Percentiles rank a stretch among this genome's conserved stretches.
Evolutionary conservation across 1,140 invertebrate genomes (phyloP).

Genomic region (Ptiloglossa arizonensis): DNA sequence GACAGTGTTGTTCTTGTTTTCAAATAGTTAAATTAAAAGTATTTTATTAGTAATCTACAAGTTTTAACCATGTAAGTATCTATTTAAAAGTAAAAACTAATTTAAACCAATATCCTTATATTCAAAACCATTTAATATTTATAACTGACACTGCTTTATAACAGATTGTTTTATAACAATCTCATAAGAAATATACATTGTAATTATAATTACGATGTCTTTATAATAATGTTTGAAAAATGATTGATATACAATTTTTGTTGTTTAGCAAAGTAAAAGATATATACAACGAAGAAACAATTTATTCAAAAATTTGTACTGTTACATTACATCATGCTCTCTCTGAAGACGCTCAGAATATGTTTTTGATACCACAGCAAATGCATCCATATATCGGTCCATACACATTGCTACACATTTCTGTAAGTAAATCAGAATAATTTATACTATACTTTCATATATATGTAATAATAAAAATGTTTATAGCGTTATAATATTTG

Average conservation of each 20-base stretch:
- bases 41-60: not conserved
- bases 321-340: slow-evolving; percentile 84
- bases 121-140: slow-evolving; percentile 26
- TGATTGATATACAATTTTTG: slow-evolving; percentile 34
- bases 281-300: slow-evolving; percentile 65
- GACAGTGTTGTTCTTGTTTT: not conserved
- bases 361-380: slow-evolving; percentile 93
- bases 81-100: not conserved
- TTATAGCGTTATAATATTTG: not conserved
- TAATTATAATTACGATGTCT: slow-evolving; percentile 18
- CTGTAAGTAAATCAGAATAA: slow-evolving; percentile 82
- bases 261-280: slow-evolving; percentile 43
- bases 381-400: slow-evolving; percentile 98
- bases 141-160: not conserved
- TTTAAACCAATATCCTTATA: not conserved
- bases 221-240: slow-evolving; percentile 38
- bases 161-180: not conserved
- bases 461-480: not conserved
- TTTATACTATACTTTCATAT: not conserved
- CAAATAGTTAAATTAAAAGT: not conserved
- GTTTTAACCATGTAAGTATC: slow-evolving; percentile 19
- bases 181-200: slow-evolving; percentile 2
- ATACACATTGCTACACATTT: slow-evolving; percentile 99
- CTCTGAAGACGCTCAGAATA: slow-evolving; percentile 91
- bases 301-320: slow-evolving; percentile 61